Conservation (phyloP, 2,888 invertebrate genomes). For the Alsophila aescularia region DNA sequence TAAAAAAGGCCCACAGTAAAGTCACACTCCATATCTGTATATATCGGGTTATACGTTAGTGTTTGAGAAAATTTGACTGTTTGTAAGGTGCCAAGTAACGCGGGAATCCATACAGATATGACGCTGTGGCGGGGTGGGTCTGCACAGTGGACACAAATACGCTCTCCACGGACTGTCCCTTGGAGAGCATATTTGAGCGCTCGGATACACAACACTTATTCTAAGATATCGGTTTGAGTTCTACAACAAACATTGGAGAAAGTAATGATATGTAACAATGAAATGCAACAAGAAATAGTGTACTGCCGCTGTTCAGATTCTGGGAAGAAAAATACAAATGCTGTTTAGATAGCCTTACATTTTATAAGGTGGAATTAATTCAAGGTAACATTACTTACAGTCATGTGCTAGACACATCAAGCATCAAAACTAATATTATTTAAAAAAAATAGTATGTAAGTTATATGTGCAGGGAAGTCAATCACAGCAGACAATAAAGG, state of each 20-base stretch:
- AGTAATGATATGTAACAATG: neutral
- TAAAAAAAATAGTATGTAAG: too few relatives aligned
- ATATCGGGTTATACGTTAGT: conserved; percentile 49
- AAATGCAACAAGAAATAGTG: neutral
- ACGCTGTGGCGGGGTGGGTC: conserved; percentile 72
- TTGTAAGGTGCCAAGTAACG: conserved; percentile 61
- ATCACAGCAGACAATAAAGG: too few relatives aligned
- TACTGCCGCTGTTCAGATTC: conserved; percentile 7
- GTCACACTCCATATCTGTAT: conserved; percentile 81
- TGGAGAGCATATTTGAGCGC: conserved; percentile 61
- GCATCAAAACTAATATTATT: too few relatives aligned
- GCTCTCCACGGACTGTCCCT: conserved; percentile 48
- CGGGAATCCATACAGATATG: conserved; percentile 75
- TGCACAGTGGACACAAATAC: conserved; percentile 59
- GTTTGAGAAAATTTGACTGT: conserved; percentile 76
- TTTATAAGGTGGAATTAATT: too few relatives aligned
- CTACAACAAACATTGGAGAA: neutral
- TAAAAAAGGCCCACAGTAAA: conserved; percentile 65
- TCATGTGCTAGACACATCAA: too few relatives aligned
- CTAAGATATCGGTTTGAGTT: neutral
- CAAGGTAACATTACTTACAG: too few relatives aligned
- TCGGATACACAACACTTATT: conserved; percentile 10
- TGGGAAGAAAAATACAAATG: conserved; percentile 24
- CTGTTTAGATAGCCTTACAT: conserved; percentile 7
- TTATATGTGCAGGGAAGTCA: too few relatives aligned